These are phyloP conservation scores for Pharmacophagus antenor DNA, from an alignment of 2,888 invertebrate genomes.

Conservation along the genomic window DNA sequence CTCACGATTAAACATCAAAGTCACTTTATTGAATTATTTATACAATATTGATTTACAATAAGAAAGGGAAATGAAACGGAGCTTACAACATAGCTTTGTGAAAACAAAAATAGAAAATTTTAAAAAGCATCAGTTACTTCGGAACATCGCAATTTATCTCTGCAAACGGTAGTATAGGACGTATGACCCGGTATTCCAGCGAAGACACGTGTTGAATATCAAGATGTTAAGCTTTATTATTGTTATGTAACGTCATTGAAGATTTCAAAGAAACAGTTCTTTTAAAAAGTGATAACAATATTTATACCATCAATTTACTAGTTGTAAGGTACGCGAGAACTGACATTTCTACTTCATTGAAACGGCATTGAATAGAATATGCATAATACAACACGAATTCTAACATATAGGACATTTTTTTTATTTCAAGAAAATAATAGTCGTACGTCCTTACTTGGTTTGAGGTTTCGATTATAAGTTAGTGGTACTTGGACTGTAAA, in stretches of 20 bases:
- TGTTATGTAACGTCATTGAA: background rate
- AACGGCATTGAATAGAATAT: too few species aligned
- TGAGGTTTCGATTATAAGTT: slow-evolving; percentile 7
- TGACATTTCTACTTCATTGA: too few species aligned
- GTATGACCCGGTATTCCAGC: slow-evolving; percentile 21
- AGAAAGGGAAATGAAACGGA: slow-evolving; percentile 60
- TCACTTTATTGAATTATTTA: slow-evolving; percentile 73
- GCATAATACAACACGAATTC: too few species aligned
- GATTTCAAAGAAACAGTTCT: background rate
- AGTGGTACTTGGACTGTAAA: slow-evolving; percentile 21
- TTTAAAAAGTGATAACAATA: background rate
- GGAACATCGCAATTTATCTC: slow-evolving; percentile 48
- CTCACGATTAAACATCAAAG: slow-evolving; percentile 54
- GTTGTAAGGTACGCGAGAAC: too few species aligned
- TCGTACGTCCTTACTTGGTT: slow-evolving; percentile 14
- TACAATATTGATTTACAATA: slow-evolving; percentile 69
- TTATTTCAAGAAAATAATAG: background rate
- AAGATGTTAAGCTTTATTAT: background rate
- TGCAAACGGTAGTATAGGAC: slow-evolving; percentile 45
- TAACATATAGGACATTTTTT: background rate
- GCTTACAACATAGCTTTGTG: slow-evolving; percentile 60
- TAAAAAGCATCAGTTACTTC: slow-evolving; percentile 62
- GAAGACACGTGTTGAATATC: background rate
- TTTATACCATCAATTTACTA: background rate
- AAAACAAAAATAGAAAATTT: slow-evolving; percentile 65